Percentiles rank a stretch among this genome's conserved stretches.
Conservation (phyloP, 2,797 vertebrate genomes). For the Hylomyscus alleni region DNA sequence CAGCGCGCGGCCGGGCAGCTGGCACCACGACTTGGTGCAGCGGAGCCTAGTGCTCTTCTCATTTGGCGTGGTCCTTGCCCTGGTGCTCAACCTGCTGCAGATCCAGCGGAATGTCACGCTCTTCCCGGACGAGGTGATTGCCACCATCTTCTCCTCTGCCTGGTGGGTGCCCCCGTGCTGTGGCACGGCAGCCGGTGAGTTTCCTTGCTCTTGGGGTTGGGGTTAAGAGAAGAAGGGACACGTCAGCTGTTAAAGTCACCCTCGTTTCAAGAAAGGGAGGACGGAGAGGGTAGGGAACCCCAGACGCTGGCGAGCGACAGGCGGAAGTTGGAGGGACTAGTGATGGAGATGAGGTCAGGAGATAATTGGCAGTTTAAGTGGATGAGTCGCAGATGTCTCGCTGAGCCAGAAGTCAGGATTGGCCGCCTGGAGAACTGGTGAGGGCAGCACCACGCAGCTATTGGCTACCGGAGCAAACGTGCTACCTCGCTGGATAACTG, state of each 20-base stretch:
- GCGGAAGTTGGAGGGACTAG: conserved; percentile 6
- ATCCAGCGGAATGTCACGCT: conserved; percentile 96
- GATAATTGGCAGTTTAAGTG: conserved; percentile 22
- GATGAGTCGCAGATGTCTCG: conserved; percentile 66
- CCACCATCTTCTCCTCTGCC: conserved; percentile 96
- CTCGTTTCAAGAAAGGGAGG: not conserved
- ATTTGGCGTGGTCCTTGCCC: conserved; percentile 95
- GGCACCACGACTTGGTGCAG: conserved; percentile 93
- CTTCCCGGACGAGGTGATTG: conserved; percentile 97
- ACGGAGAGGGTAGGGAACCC: not conserved
- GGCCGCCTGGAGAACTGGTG: conserved; percentile 95
- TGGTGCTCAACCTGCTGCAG: conserved; percentile 98
- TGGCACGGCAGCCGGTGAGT: conserved; percentile 98
- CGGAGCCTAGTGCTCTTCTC: conserved; percentile 96
- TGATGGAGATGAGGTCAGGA: conserved; percentile 59
- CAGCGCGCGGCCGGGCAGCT: conserved; percentile 81
- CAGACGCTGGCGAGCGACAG: not conserved
- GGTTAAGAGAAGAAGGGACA: not conserved
- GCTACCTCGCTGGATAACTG: conserved; percentile 88
- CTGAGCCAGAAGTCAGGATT: conserved; percentile 87
- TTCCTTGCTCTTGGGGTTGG: not conserved
- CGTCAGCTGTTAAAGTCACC: not conserved
- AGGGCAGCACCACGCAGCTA: conserved; percentile 88
- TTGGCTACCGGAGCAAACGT: conserved; percentile 90
- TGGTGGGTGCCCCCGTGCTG: conserved; percentile 99